Conservation (phyloP, 1,140 invertebrate genomes). For the Asbolus verrucosus region DNA sequence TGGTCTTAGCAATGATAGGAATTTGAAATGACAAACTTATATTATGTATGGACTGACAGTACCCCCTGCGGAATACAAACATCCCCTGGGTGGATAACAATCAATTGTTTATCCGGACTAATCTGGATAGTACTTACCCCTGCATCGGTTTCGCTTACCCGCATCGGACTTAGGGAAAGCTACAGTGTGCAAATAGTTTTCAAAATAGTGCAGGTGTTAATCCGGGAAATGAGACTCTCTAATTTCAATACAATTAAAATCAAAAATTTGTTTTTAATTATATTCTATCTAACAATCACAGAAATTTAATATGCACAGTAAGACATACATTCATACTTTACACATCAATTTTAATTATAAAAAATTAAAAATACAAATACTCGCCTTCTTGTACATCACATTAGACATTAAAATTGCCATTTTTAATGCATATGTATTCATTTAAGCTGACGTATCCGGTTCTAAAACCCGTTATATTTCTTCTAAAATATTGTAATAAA, state of each 20-base stretch:
- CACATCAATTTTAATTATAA: constrained; percentile 21
- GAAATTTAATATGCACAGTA: not conserved
- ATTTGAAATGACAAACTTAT: constrained; percentile 51
- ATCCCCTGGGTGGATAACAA: constrained; percentile 36
- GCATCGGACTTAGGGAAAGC: too few species aligned
- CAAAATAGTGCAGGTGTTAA: too few species aligned
- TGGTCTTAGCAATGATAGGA: constrained; percentile 49
- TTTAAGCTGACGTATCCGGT: constrained; percentile 39
- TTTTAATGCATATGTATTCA: constrained; percentile 40
- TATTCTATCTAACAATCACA: constrained; percentile 3
- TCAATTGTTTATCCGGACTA: constrained; percentile 40
- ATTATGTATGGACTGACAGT: constrained; percentile 52
- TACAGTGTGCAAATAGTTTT: too few species aligned
- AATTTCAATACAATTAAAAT: too few species aligned
- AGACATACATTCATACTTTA: not conserved
- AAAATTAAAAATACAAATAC: constrained; percentile 26
- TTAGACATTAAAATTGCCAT: constrained; percentile 30
- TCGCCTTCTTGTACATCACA: not conserved
- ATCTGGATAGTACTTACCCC: constrained; percentile 1
- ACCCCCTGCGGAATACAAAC: constrained; percentile 24
- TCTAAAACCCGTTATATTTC: constrained; percentile 10
- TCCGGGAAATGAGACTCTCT: too few species aligned
- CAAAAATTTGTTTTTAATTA: constrained; percentile 3
- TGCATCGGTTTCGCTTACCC: not conserved
- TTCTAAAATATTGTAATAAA: constrained; percentile 36